These are phyloP conservation scores for Pseudolaguvia tuberculata DNA, from an alignment of 2,113 vertebrate genomes.

Conservation along the genomic window DNA sequence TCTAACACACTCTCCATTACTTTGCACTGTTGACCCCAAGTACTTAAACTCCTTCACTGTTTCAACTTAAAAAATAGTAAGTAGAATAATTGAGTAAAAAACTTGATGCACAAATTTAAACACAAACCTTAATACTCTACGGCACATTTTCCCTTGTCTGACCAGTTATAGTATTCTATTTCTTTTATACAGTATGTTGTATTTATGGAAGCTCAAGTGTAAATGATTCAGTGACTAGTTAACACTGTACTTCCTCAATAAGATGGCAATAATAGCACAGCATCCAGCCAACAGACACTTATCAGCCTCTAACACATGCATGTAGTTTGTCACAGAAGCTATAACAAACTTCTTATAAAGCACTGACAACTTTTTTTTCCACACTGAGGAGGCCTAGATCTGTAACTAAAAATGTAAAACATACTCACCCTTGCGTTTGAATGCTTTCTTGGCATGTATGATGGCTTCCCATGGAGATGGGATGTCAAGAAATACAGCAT, in stretches of 20 bases:
- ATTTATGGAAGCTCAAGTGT: background rate
- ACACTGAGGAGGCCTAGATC: background rate
- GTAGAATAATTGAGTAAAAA: background rate
- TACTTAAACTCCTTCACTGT: no score
- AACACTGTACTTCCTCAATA: conserved; percentile 5
- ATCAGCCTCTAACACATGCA: background rate
- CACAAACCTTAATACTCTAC: background rate
- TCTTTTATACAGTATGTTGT: background rate
- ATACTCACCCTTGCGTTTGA: conserved; percentile 82
- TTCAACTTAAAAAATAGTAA: no score
- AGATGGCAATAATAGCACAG: background rate
- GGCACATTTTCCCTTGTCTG: background rate
- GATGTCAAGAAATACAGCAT: conserved; percentile 94
- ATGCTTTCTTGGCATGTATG: conserved; percentile 79
- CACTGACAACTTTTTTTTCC: background rate
- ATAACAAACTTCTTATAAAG: background rate
- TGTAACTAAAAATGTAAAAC: conserved; percentile 7
- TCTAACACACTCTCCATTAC: no score
- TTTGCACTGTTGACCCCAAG: no score
- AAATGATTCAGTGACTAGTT: conserved; percentile 6
- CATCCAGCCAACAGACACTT: background rate
- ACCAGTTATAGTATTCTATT: background rate
- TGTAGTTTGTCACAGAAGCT: background rate
- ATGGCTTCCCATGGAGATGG: conserved; percentile 95
- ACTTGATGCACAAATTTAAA: background rate